Base-by-base conservation (phyloP, 2,888 invertebrate genomes). In the Falcaria lacertinaria region DNA sequence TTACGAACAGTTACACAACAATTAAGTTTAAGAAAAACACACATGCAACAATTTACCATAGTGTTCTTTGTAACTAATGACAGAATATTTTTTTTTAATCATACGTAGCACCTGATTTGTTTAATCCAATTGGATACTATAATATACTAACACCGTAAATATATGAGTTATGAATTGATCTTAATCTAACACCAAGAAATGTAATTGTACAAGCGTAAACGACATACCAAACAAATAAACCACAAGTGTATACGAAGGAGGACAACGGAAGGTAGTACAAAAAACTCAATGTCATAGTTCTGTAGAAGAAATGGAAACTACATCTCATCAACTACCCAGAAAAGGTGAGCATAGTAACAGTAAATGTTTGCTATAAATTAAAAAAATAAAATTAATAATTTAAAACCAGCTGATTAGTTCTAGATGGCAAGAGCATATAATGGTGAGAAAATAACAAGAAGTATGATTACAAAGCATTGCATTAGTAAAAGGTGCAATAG, bases 401-500 rank as follows among this genome's bases (percentile, higher is more conserved):
- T 22, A n/a, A n/a, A n/a, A n/a, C n/a, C n/a, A n/a, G n/a, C n/a
- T n/a, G n/a, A n/a, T n/a, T n/a, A n/a, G 22, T 22, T 5, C 7
- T 22, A 22, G 5, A 6, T 22, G 22, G 22, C 22, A 22, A 4
- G 32, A 33, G 32, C 32, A 13, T 11, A 11, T 33, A 33, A 2
- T 33, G 32, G 13, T 33, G 32, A 33, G n/a, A 32, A 32, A 6
- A 3, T 4, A 3, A 32, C 8, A 33, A 5, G 5, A 5, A 5
- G 5, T 13, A 33, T 33, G 33, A 34, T 13, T 34, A 11, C 15
- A 15, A 34, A 15, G 34, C 14, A 15, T 15, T 19, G 37, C 22
- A 37, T 37, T 37, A 37, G 37, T 37, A 57, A 60, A 70, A 69
- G 59, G 62, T 61, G 60, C 58, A 62, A 61, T 53, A 49, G 52